Base-by-base conservation (phyloP, 2,797 vertebrate species). In the Netta rufina region DNA sequence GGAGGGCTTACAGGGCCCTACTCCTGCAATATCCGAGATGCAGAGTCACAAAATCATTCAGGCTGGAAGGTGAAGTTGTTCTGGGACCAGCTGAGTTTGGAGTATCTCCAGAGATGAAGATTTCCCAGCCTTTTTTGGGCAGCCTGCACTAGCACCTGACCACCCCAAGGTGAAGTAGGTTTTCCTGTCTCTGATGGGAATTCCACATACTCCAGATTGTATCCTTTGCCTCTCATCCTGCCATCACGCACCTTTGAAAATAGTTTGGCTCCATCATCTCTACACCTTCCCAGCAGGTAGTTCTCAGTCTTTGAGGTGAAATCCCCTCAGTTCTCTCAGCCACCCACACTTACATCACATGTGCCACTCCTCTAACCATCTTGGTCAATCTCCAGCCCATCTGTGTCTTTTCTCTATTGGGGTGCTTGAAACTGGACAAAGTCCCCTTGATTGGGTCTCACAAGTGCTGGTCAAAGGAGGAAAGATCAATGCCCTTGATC, bases 81-180 rank as follows among this genome's bases (percentile, higher is more conserved):
- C 30, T 41, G 51, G 25, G 10, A 57, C 11, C 18, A 6, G 20
- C 5, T 75, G 21, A 61, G 13, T 71, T 90, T 90, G 79, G 7
- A 60, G 12, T 72, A 18, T 64, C 27, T 60, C 19, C 25, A 67
- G 73, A 62, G 57, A 77, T 5, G 1, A 67, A 28, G 41, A 82
- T 72, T 93, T 82, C 58, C 69, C 8, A 69, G 54, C 36, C 16
- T 71, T 22, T 22, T 56, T 45, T 75, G n/a, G 8, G 14, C 19
- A 92, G 22, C 4, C 30, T 36, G 8, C 36, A 66, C 30, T 27
- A 57, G 5, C 32, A 14, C 30, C 14, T 14, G 45, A 87, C 9
- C 11, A 21, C 18, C 14, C 12, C 16, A 27, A 11, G 24, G 9
- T 9, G n/a, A 71, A 78, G 20, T 0, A 62, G 3, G 3, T 71